Evolutionary conservation across 2,113 vertebrate genomes (phyloP).

Genomic region (Gorilla gorilla): DNA sequence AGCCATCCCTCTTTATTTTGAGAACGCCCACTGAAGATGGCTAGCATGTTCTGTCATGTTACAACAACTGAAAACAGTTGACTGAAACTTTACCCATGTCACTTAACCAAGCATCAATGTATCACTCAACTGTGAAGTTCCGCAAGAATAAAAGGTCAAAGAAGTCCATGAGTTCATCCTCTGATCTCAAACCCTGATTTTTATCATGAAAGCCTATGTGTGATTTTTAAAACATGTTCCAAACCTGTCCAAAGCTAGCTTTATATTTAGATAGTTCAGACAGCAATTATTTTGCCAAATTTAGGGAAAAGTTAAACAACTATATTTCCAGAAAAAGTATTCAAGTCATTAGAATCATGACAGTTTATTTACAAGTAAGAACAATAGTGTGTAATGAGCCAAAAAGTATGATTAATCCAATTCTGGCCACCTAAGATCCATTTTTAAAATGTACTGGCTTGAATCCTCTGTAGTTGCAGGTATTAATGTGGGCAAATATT

Average conservation of each 20-base stretch:
- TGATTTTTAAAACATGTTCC: constrained; percentile 32
- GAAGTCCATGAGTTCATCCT: constrained; percentile 7
- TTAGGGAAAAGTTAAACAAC: background rate
- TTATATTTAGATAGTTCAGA: background rate
- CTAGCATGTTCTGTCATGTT: background rate
- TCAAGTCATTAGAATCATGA: background rate
- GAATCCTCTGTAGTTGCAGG: background rate
- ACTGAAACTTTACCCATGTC: background rate
- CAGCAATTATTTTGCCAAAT: background rate
- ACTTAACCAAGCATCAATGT: background rate
- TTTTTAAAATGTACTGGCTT: background rate
- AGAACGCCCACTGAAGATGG: background rate
- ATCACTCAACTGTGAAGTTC: background rate
- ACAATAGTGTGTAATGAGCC: background rate
- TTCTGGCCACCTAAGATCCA: background rate
- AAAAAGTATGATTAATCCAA: background rate
- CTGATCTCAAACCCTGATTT: background rate
- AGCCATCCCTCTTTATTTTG: background rate
- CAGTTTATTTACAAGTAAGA: background rate
- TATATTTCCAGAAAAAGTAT: background rate
- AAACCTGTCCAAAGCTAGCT: constrained; percentile 16
- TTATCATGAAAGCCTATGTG: background rate
- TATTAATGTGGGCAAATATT: background rate
- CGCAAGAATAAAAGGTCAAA: background rate
- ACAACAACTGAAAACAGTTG: background rate